These are phyloP conservation scores for Aphaenogaster ashmeadi DNA, from an alignment of 1,140 invertebrate genomes.

Conservation along the genomic window DNA sequence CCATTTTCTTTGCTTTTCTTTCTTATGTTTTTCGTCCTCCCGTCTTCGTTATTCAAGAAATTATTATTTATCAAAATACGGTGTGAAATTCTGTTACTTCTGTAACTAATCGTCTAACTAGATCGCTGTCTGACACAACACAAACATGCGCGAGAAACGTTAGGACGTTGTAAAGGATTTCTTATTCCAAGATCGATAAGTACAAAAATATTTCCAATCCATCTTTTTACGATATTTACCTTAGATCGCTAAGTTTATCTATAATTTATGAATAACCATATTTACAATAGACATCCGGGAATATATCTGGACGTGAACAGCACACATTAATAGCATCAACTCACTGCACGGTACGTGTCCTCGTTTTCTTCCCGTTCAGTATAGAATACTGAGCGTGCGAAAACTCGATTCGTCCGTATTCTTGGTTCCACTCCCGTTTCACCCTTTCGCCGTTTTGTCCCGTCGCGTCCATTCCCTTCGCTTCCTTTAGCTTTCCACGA, in stretches of 20 bases:
- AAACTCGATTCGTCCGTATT: conserved; percentile 30
- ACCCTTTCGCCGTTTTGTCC: conserved; percentile 37
- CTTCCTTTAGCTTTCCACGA: conserved; percentile 32
- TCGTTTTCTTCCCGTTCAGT: neutral
- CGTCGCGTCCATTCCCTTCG: neutral
- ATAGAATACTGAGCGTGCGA: conserved; percentile 18
- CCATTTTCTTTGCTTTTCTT: neutral
- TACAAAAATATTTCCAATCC: neutral
- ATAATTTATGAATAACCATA: neutral
- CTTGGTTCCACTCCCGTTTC: conserved; percentile 22
- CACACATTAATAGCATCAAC: conserved; percentile 7
- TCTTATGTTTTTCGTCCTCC: neutral
- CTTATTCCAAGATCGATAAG: neutral
- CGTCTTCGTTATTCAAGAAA: neutral
- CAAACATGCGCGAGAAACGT: neutral
- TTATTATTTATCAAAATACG: conserved; percentile 28
- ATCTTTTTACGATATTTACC: neutral
- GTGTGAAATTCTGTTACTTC: neutral
- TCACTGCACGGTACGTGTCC: neutral
- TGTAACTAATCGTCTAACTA: neutral
- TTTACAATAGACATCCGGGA: neutral
- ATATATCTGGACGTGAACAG: conserved; percentile 25
- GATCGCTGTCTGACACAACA: neutral
- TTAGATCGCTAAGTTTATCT: neutral
- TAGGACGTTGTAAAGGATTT: neutral